These are phyloP conservation scores for Ophonus ardosiacus DNA, from an alignment of 2,888 invertebrate species.

Conservation along the genomic window DNA sequence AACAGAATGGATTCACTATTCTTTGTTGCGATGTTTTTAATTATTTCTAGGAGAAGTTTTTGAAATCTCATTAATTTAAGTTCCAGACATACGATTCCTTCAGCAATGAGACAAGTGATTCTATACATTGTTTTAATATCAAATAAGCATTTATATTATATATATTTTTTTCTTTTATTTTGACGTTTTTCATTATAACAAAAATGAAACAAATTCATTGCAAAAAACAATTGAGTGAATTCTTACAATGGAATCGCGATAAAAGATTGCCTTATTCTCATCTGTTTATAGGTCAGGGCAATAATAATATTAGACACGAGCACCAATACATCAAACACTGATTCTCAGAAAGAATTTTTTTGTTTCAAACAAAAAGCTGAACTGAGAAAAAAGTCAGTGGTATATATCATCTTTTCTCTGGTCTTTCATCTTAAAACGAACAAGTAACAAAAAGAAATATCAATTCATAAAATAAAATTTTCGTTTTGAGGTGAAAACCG, in stretches of 20 bases:
- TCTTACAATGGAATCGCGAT: background rate
- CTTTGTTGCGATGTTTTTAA: constrained; percentile 16
- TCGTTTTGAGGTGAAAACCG: constrained; percentile 38
- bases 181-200: too few species aligned
- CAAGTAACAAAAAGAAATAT: constrained; percentile 35
- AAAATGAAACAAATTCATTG: background rate
- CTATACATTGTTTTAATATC: too few species aligned
- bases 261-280: constrained; percentile 1
- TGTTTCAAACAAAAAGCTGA: constrained; percentile 31
- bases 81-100: background rate
- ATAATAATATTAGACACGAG: background rate
- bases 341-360: background rate
- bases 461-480: constrained; percentile 35
- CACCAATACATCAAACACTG: constrained; percentile 22
- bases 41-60: background rate
- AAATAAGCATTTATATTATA: too few species aligned
- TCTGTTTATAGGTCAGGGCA: constrained; percentile 8
- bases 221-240: background rate
- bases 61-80: background rate
- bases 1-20: constrained; percentile 18
- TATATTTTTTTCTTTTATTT: too few species aligned
- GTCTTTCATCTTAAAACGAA: constrained; percentile 32
- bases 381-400: constrained; percentile 16
- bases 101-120: background rate
- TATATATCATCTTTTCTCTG: constrained; percentile 17